Conservation (phyloP, 2,113 vertebrate species). For the Anolis carolinensis region DNA sequence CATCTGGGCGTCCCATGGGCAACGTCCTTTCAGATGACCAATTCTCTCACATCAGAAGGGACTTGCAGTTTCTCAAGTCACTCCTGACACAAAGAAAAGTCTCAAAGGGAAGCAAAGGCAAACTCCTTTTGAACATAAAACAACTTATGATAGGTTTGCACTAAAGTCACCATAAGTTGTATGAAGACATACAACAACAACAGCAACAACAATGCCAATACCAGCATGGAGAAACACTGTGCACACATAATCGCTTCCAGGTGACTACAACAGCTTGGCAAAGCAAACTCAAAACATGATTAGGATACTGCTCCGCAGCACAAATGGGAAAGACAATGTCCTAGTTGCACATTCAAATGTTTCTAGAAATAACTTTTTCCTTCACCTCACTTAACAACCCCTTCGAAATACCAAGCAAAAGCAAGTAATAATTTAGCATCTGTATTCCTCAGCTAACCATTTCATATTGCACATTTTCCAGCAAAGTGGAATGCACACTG, state of each 20-base stretch:
- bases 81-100: no score
- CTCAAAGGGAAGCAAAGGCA: no score
- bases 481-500: not conserved
- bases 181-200: no score
- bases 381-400: not conserved
- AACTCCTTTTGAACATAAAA: no score
- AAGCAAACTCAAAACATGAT: not conserved
- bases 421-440: not conserved
- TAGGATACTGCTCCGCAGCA: no score
- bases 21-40: no score
- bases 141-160: no score
- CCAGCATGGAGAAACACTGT: not conserved
- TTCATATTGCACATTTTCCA: not conserved
- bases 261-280: no score
- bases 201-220: not conserved
- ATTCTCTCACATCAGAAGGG: no score
- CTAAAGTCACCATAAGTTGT: no score
- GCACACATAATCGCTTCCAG: not conserved
- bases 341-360: not conserved
- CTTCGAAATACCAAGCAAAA: not conserved
- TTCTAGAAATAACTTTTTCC: not conserved
- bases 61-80: no score
- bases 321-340: not conserved
- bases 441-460: not conserved
- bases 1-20: no score